phyloP scores from a whole-genome alignment of 2,888 invertebrate species.

The Agrotis puta region DNA sequence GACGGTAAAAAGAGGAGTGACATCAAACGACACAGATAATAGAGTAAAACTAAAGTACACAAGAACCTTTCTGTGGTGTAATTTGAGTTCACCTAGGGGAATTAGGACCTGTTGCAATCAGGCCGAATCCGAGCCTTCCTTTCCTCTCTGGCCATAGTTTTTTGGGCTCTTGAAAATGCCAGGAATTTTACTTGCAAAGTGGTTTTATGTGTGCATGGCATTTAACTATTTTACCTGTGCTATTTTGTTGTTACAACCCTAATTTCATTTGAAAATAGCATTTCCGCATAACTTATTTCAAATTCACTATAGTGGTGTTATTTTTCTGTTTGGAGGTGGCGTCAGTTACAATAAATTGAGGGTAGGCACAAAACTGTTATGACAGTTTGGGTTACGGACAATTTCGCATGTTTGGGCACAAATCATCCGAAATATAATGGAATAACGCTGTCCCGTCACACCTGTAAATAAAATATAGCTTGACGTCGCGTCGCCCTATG shows the following conservation, averaged over 20 bases:
- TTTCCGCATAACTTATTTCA: background rate
- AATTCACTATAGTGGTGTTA: background rate
- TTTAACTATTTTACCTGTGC: slow-evolving; percentile 20
- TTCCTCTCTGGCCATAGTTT: slow-evolving; percentile 10
- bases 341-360: slow-evolving; percentile 34
- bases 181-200: slow-evolving; percentile 22
- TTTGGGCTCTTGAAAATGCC: slow-evolving; percentile 20
- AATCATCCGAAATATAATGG: slow-evolving; percentile 55
- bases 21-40: slow-evolving; percentile 39
- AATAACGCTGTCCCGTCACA: slow-evolving; percentile 40
- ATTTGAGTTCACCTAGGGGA: slow-evolving; percentile 25
- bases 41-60: slow-evolving; percentile 27
- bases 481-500: slow-evolving; percentile 16
- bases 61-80: slow-evolving; percentile 20
- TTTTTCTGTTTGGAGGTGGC: slow-evolving; percentile 3
- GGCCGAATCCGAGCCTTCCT: slow-evolving; percentile 5
- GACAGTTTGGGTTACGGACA: slow-evolving; percentile 17
- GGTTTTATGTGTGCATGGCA: slow-evolving; percentile 31
- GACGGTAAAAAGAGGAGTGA: slow-evolving; percentile 32
- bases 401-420: slow-evolving; percentile 38
- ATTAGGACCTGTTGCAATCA: slow-evolving; percentile 50
- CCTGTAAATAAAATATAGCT: slow-evolving; percentile 34
- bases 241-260: slow-evolving; percentile 10
- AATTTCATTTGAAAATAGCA: background rate
- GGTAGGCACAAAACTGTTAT: slow-evolving; percentile 4